Base-by-base conservation (phyloP, 1,140 invertebrate genomes). In the Belonocnema kinseyi region DNA sequence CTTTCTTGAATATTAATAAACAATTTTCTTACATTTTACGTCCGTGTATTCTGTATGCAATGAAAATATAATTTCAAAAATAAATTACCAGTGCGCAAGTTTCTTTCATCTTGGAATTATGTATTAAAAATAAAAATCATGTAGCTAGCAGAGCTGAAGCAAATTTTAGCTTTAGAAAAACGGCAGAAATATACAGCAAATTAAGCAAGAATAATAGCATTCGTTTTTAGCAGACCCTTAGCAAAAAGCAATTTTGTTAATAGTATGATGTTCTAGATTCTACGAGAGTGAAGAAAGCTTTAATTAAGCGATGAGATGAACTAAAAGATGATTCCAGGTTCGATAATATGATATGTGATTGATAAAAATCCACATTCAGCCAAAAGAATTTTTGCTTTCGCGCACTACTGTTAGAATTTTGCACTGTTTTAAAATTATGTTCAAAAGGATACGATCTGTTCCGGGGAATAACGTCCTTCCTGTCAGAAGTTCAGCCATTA, bases 401-500 rank as follows among this genome's bases (percentile, higher is more conserved):
- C 40, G 40, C 40, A 46, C 40, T 46, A 46, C 40, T 46, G 40
- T 46, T 46, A 46, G 10, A 46, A 46, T 46, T 46, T 46, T 46
- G 40, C 7, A 46, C 10, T 46, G 40, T 46, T 46, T 46, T 11
- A 46, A 46, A 46, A 46, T 11, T 46, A 46, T 46, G 40, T 10
- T 46, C 10, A 75, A 86, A 97, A 97, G 95, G 96, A 97, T 99
- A 99, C 98, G 98, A 94, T 99, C 98, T 83, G 96, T 96, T 81
- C 99, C 99, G 33, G 99, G 99, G 90, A 99, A 99, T 70, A 99
- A 92, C 12, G 97, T 97, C 87, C 96, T 94, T 72, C 97, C 95
- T 2, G 97, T 99, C 53, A 99, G 92, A 81, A 99, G 92, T 92
- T 99, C 98, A 4, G 98, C 98, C 97, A 99, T 98, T 79, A 99